A percentile compares a stretch with the other conserved stretches of the same genome.
Evolutionary conservation across 2,888 invertebrate genomes (phyloP).

Genomic region (Thera obeliscata): DNA sequence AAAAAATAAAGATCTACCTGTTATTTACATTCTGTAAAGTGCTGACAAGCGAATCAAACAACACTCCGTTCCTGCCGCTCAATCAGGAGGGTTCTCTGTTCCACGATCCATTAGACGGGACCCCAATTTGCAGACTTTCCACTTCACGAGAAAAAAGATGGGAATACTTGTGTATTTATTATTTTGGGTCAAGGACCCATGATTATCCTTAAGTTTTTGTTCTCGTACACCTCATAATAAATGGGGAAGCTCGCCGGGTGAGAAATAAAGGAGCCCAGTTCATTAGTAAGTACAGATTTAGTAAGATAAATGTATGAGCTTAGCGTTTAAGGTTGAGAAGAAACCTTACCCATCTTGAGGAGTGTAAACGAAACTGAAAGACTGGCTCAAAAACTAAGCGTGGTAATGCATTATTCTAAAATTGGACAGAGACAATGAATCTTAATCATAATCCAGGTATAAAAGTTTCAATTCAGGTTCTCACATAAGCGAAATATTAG

Average conservation of each 20-base stretch:
- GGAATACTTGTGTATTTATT: slow-evolving; percentile 52
- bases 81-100: slow-evolving; percentile 53
- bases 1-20: slow-evolving; percentile 34
- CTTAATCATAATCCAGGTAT: no score
- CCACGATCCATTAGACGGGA: slow-evolving; percentile 66
- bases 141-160: slow-evolving; percentile 51
- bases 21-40: slow-evolving; percentile 53
- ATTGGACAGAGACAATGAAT: background rate
- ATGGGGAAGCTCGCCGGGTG: slow-evolving; percentile 33
- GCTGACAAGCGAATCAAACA: slow-evolving; percentile 59
- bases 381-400: background rate
- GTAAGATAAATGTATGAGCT: slow-evolving; percentile 31
- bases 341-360: background rate
- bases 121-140: slow-evolving; percentile 62
- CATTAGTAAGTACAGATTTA: slow-evolving; percentile 37
- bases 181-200: slow-evolving; percentile 54
- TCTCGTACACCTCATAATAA: slow-evolving; percentile 48
- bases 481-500: background rate
- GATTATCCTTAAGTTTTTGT: slow-evolving; percentile 48
- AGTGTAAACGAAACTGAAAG: slow-evolving; percentile 3
- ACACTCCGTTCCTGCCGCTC: slow-evolving; percentile 47
- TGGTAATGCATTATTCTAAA: background rate
- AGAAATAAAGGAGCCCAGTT: slow-evolving; percentile 24
- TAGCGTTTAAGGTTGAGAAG: slow-evolving; percentile 10
- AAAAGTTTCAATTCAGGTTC: no score